Evolutionary conservation across 1,140 invertebrate species (phyloP).

Genomic region (Psilanteris sp.): DNA sequence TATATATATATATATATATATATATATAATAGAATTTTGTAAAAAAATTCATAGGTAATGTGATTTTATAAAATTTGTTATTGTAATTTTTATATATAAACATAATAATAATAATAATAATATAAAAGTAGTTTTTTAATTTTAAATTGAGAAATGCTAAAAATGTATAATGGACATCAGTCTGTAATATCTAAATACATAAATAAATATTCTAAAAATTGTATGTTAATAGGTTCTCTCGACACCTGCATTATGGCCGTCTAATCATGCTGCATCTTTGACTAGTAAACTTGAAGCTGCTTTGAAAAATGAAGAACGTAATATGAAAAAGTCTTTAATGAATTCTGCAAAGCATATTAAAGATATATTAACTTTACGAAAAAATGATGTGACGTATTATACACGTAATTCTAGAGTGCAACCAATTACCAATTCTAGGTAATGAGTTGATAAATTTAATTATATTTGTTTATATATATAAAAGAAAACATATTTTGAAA

Average conservation of each 20-base stretch:
- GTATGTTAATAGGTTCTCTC: constrained; percentile 54
- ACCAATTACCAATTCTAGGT: constrained; percentile 70
- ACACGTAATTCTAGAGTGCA: constrained; percentile 66
- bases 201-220: too few species aligned
- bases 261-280: constrained; percentile 78
- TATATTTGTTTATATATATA: constrained; percentile 15
- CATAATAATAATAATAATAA: too few species aligned
- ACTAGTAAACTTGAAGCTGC: constrained; percentile 80
- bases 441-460: constrained; percentile 5
- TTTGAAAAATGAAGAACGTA: constrained; percentile 82
- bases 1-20: too few species aligned
- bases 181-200: too few species aligned
- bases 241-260: constrained; percentile 72
- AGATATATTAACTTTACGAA: constrained; percentile 70
- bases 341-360: constrained; percentile 75
- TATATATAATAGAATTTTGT: too few species aligned
- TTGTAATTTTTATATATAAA: too few species aligned
- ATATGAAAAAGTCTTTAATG: constrained; percentile 81
- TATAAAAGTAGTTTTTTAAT: too few species aligned
- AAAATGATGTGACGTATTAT: constrained; percentile 69
- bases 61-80: too few species aligned
- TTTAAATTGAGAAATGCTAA: too few species aligned
- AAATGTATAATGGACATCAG: too few species aligned
- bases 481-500: too few species aligned
- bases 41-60: too few species aligned